A percentile compares a stretch with the other conserved stretches of the same genome.
Evolutionary conservation across 2,113 vertebrate genomes (phyloP).

Genomic region (Prolemur simus): DNA sequence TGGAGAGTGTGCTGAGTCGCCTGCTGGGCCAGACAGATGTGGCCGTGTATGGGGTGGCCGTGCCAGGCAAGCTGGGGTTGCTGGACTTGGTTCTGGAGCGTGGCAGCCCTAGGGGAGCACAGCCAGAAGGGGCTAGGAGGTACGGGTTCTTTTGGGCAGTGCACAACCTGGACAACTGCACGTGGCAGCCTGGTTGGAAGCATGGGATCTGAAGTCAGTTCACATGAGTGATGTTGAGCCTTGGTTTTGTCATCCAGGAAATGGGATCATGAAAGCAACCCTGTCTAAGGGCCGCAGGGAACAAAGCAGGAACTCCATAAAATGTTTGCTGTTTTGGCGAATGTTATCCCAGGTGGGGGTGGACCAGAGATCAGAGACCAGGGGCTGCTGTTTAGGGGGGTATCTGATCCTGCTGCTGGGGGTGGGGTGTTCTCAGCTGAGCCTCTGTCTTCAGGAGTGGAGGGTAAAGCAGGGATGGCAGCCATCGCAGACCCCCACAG

Average conservation of each 20-base stretch:
- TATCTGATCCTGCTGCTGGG: no score
- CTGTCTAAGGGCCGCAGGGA: background rate
- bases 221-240: background rate
- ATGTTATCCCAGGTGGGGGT: background rate
- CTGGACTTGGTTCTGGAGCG: background rate
- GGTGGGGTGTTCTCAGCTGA: background rate
- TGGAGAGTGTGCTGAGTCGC: constrained; percentile 89
- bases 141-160: background rate
- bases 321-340: background rate
- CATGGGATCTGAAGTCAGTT: background rate
- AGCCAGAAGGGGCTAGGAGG: background rate
- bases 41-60: constrained; percentile 90
- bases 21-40: constrained; percentile 90
- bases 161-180: background rate
- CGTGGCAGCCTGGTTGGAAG: background rate
- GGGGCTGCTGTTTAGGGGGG: rapidly evolving
- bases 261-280: background rate
- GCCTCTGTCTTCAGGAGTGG: constrained; percentile 85
- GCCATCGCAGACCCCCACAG: constrained; percentile 85
- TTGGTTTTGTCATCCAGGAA: background rate
- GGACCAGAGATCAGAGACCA: background rate
- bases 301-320: background rate
- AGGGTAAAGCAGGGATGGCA: constrained; percentile 94
- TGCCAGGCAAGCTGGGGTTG: constrained; percentile 84
- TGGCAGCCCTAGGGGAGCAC: background rate